Conservation (phyloP, 2,113 vertebrate species). For the Raja brachyura region DNA sequence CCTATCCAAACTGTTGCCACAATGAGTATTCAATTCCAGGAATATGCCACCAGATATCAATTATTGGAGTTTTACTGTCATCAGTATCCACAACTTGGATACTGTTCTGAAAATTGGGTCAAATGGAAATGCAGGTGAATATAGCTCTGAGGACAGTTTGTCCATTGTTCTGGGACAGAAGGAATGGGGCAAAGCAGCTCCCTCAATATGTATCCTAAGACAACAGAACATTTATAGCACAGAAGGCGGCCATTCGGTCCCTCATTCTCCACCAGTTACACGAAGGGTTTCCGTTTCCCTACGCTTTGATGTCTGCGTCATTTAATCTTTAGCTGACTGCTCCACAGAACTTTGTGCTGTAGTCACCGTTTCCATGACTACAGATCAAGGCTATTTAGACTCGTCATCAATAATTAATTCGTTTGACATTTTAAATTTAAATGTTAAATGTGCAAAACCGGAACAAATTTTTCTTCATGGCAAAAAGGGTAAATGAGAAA, state of each 20-base stretch:
- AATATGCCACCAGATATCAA: neutral
- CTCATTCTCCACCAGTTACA: too few relatives aligned
- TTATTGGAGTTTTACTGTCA: too few relatives aligned
- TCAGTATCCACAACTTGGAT: too few relatives aligned
- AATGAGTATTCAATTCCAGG: neutral
- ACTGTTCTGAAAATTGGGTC: neutral
- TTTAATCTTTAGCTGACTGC: neutral
- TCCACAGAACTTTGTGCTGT: neutral
- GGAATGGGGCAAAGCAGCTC: too few relatives aligned
- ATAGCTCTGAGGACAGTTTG: neutral
- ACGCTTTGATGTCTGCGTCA: too few relatives aligned
- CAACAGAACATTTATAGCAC: too few relatives aligned
- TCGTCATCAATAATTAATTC: constrained; percentile 17
- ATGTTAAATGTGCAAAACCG: constrained; percentile 13
- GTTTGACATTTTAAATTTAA: constrained; percentile 31
- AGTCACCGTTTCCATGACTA: neutral
- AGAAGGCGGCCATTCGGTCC: too few relatives aligned
- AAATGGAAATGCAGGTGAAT: neutral
- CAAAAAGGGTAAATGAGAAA: neutral
- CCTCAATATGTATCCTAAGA: too few relatives aligned
- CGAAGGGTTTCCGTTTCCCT: too few relatives aligned
- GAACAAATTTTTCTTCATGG: neutral
- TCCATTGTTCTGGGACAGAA: neutral
- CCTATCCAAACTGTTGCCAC: neutral
- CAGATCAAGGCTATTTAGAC: neutral